Evolutionary conservation across 2,888 invertebrate genomes (phyloP).

Genomic region (Graphium colonna): DNA sequence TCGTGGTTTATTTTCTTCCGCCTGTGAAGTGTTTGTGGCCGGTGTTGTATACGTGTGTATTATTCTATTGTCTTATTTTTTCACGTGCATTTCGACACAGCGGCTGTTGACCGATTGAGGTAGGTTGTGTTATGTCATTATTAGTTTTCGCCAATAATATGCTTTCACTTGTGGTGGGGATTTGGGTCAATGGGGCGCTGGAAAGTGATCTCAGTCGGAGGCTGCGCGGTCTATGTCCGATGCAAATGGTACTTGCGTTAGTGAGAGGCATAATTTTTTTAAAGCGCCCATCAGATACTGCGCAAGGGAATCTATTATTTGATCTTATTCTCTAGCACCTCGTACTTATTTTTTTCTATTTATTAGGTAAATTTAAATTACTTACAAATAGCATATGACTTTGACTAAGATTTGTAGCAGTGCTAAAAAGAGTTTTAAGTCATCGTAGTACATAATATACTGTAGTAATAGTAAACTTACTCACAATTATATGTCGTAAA

Average conservation of each 20-base stretch:
- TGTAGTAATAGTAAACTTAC: background rate
- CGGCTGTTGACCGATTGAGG: conserved; percentile 31
- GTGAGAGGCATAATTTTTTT: conserved; percentile 2
- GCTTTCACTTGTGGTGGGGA: conserved; percentile 53
- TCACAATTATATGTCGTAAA: background rate
- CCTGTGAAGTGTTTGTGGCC: conserved; percentile 29
- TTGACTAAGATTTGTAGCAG: too few relatives aligned
- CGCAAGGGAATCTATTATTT: background rate
- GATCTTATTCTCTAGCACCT: background rate
- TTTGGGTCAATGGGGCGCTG: conserved; percentile 51
- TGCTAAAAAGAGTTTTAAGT: too few relatives aligned
- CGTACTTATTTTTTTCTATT: background rate
- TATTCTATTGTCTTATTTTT: conserved; percentile 16
- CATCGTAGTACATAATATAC: too few relatives aligned
- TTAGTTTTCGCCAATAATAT: conserved; percentile 42
- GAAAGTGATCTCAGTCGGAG: conserved; percentile 49
- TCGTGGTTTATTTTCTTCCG: conserved; percentile 9
- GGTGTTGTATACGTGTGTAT: conserved; percentile 4
- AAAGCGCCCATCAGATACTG: background rate
- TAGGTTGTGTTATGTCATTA: conserved; percentile 56
- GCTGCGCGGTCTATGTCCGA: conserved; percentile 31
- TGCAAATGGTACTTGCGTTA: conserved; percentile 10
- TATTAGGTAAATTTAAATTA: too few relatives aligned
- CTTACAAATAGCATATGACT: too few relatives aligned
- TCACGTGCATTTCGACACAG: conserved; percentile 30